Evolutionary conservation across 2,888 invertebrate species (phyloP).

Genomic region (Sinohyriopsis cumingii): DNA sequence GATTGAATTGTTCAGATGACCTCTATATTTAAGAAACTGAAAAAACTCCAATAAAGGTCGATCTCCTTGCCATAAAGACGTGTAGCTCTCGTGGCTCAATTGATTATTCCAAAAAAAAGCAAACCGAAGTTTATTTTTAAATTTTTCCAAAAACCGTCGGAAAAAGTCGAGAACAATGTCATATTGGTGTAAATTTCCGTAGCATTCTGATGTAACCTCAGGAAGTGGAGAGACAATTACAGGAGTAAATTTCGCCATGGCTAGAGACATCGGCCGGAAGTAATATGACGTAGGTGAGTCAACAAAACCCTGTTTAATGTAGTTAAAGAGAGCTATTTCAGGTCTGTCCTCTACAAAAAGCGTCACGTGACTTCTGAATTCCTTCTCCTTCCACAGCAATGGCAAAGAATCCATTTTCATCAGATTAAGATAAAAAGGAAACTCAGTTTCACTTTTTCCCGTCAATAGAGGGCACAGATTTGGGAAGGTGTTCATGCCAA

Average conservation of each 20-base stretch:
- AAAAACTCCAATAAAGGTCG: constrained; percentile 78
- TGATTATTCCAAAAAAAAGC: constrained; percentile 89
- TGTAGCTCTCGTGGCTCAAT: constrained; percentile 88
- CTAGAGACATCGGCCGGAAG: constrained; percentile 81
- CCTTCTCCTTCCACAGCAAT: constrained; percentile 87
- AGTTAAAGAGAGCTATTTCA: constrained; percentile 85
- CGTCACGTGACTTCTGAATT: constrained; percentile 82
- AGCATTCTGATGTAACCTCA: constrained; percentile 73
- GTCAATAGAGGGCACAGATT: constrained; percentile 36
- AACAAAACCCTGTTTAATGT: constrained; percentile 81
- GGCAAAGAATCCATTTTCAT: constrained; percentile 73
- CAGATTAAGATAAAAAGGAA: constrained; percentile 1
- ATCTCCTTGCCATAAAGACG: constrained; percentile 84
- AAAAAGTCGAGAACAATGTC: constrained; percentile 80
- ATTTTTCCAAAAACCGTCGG: constrained; percentile 75
- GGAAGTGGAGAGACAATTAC: neutral
- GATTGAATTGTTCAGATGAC: constrained; percentile 51
- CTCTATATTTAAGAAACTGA: constrained; percentile 67
- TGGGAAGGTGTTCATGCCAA: constrained; percentile 39
- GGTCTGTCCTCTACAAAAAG: constrained; percentile 87
- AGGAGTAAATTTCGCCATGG: constrained; percentile 68
- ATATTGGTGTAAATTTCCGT: constrained; percentile 78
- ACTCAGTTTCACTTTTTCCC: constrained; percentile 16
- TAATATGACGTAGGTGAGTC: constrained; percentile 88
- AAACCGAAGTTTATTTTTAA: constrained; percentile 80